phyloP scores from a whole-genome alignment of 2,888 invertebrate species.

The Agrotis exclamationis region DNA sequence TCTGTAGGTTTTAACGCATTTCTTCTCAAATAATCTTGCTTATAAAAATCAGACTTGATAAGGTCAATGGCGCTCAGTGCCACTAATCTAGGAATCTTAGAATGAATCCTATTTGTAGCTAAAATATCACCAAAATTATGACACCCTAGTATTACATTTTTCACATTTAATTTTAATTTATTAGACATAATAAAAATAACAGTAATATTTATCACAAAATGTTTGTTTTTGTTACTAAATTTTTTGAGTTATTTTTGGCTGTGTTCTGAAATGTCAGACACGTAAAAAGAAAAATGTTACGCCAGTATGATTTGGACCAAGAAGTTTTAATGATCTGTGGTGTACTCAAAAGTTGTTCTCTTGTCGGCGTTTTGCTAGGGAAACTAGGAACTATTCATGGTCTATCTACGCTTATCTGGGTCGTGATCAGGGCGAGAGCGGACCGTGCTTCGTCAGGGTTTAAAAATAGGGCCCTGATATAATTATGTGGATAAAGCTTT shows the following conservation, averaged over 20 bases:
- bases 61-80: not conserved
- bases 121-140: constrained; percentile 19
- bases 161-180: constrained; percentile 21
- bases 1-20: not conserved
- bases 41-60: not conserved
- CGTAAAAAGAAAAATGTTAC: constrained; percentile 4
- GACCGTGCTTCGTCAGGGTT: too few species aligned
- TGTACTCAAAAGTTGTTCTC: too few species aligned
- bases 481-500: too few species aligned
- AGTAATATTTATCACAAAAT: too few species aligned
- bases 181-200: constrained; percentile 27
- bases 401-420: too few species aligned
- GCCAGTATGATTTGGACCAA: not conserved
- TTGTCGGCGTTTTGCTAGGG: too few species aligned
- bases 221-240: too few species aligned
- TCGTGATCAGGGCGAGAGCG: too few species aligned
- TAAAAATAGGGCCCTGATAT: too few species aligned
- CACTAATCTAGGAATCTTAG: not conserved
- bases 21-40: not conserved
- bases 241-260: not conserved
- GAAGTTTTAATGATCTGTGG: constrained; percentile 5
- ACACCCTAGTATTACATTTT: constrained; percentile 13
- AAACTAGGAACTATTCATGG: too few species aligned
- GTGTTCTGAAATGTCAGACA: not conserved
- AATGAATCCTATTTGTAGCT: not conserved